Conservation (phyloP, 2,797 vertebrate genomes). For the Hipposideros larvatus region DNA sequence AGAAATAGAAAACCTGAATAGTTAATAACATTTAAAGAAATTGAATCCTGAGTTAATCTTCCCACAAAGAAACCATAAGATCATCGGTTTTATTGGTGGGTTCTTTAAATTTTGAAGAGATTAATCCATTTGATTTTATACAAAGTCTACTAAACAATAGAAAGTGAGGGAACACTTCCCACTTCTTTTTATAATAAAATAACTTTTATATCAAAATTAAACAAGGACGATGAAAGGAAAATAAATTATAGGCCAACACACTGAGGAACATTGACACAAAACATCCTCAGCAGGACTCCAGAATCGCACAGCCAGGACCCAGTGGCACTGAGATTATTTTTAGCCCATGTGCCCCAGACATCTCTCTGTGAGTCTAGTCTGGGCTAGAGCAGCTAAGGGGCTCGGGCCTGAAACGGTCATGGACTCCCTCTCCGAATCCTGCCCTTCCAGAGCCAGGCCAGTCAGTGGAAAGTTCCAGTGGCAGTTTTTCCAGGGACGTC, state of each 20-base stretch:
- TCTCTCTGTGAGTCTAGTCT: neutral
- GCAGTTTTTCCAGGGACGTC: conserved; percentile 29
- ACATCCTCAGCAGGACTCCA: neutral
- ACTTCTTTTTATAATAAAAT: conserved; percentile 5
- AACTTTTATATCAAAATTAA: conserved; percentile 30
- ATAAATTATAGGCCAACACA: neutral
- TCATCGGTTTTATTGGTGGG: neutral
- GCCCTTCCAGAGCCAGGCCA: neutral
- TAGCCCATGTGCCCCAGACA: rapidly evolving
- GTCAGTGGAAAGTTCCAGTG: conserved; percentile 52
- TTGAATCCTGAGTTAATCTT: neutral
- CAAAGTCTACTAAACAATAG: neutral
- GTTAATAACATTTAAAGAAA: neutral
- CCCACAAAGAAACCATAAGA: neutral
- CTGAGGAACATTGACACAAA: neutral
- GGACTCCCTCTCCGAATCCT: neutral
- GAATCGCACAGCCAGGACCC: neutral
- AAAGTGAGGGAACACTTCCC: neutral
- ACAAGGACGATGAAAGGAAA: conserved; percentile 25
- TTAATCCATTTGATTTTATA: neutral
- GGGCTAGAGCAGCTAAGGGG: neutral
- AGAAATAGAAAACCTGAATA: neutral
- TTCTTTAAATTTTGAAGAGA: conserved; percentile 17
- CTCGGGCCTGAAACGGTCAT: neutral
- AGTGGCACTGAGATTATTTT: neutral